Evolutionary conservation across 2,888 invertebrate species (phyloP).

Genomic region (Hypomecis atomaria): DNA sequence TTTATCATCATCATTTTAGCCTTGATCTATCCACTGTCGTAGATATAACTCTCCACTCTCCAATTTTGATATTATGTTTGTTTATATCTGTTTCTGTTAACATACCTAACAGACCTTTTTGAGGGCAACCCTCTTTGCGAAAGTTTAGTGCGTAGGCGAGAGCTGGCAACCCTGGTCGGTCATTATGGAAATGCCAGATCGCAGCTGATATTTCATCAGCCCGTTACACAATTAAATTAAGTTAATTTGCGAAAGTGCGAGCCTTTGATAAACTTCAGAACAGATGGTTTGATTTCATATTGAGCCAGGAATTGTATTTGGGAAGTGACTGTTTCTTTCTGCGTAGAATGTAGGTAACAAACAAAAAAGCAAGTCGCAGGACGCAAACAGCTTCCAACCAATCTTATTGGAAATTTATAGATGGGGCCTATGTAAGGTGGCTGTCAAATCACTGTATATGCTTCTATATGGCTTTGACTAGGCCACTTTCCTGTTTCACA

Average conservation of each 20-base stretch:
- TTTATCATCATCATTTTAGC: too few relatives aligned
- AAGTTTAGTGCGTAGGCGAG: constrained; percentile 15
- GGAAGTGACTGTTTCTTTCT: background rate
- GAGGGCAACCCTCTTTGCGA: background rate
- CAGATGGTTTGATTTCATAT: constrained; percentile 21
- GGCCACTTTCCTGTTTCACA: too few relatives aligned
- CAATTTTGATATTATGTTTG: too few relatives aligned
- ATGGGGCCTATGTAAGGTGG: too few relatives aligned
- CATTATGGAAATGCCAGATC: constrained; percentile 17
- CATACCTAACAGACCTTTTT: background rate
- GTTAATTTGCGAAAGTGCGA: constrained; percentile 27
- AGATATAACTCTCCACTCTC: too few relatives aligned
- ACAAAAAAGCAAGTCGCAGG: too few relatives aligned
- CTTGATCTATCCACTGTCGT: too few relatives aligned
- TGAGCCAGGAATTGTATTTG: constrained; percentile 7
- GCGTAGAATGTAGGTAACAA: background rate
- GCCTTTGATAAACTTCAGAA: constrained; percentile 15
- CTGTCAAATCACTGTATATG: too few relatives aligned
- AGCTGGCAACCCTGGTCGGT: constrained; percentile 16
- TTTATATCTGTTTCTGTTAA: background rate
- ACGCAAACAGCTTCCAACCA: too few relatives aligned
- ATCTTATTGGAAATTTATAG: too few relatives aligned
- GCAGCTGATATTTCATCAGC: constrained; percentile 18
- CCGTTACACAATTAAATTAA: constrained; percentile 26
- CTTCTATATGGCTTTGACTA: too few relatives aligned